Percentiles rank a stretch among this genome's conserved stretches.
Conservation (phyloP, 2,888 invertebrate species). For the Xiphydria camelus region DNA sequence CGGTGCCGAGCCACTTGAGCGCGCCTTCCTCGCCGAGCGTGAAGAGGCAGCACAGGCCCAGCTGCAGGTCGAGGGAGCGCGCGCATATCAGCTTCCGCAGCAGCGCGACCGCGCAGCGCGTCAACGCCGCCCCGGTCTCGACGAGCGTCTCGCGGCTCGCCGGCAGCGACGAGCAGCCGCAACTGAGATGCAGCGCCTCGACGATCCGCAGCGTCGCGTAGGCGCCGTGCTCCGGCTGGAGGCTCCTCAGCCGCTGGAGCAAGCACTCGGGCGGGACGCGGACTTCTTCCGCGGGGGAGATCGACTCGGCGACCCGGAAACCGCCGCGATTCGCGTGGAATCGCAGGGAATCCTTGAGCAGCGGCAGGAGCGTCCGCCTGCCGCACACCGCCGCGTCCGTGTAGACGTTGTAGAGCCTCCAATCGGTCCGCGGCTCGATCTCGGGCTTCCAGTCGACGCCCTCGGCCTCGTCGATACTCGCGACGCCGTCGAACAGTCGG, state of each 20-base stretch:
- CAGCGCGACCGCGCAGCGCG: slow-evolving; percentile 39
- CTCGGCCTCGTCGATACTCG: no score
- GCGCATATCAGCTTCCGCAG: slow-evolving; percentile 51
- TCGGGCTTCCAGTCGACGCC: no score
- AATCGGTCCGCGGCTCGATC: slow-evolving; percentile 17
- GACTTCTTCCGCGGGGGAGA: slow-evolving; percentile 12
- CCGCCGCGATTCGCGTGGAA: slow-evolving; percentile 9
- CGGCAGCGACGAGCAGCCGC: slow-evolving; percentile 10
- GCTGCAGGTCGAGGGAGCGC: slow-evolving; percentile 48
- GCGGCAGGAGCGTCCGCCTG: slow-evolving; percentile 27
- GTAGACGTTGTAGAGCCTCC: slow-evolving; percentile 38
- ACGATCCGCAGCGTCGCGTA: slow-evolving; percentile 37
- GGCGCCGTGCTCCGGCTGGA: slow-evolving; percentile 38
- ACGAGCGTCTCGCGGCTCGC: slow-evolving; percentile 20
- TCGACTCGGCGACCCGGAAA: no score
- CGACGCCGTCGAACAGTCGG: no score
- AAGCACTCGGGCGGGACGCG: slow-evolving; percentile 13
- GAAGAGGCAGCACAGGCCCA: slow-evolving; percentile 51
- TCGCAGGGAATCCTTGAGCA: slow-evolving; percentile 29
- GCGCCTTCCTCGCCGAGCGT: slow-evolving; percentile 40
- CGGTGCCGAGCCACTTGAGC: slow-evolving; percentile 33
- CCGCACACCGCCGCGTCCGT: slow-evolving; percentile 36
- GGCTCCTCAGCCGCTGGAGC: slow-evolving; percentile 12
- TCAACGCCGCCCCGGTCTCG: slow-evolving; percentile 36
- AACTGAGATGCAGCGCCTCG: slow-evolving; percentile 31